Base-by-base conservation (phyloP, 1,140 invertebrate species). In the Piezodorus guildinii region DNA sequence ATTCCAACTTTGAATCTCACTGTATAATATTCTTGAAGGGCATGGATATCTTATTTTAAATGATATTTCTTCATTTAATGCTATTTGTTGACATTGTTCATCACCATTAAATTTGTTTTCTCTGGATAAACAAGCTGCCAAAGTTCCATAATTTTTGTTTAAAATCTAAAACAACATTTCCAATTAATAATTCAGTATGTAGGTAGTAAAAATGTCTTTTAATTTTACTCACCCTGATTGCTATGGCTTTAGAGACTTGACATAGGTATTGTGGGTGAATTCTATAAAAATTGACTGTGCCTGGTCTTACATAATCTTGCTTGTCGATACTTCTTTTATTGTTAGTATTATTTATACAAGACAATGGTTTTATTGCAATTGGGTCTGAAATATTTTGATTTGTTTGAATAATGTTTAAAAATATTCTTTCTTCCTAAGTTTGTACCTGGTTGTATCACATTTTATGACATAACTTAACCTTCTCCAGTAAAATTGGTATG, bases 41-140 rank as follows among this genome's bases (percentile, higher is more conserved):
- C 60, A 62, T 8, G 60, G 60, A 19, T 62, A 45, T 25, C 30
- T 14, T 23, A 56, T 56, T 5, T 21, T 56, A 25, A 56, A 56
- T 27, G 23, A 15, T 21, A 25, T 23, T 23, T 21, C 23, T 56
- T 56, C 52, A 23, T 19, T 56, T 25, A 25, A 23, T 10, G 52
- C 1, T 23, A 63, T 49, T 14, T 54, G 25, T 60, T 44, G 27
- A 34, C 58, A 60, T n/a, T 52, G 17, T 25, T 60, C 30, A 34
- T 58, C 17, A 16, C 16, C 14, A 14, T 60, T 60, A 30, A 25
- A 8, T 60, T 56, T 60, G 3, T 16, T 30, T 3, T 17, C 30
- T 58, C 54, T 60, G 8, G 14, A 17, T 14, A 60, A 34, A n/a
- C 58, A 56, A 12, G 34, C 39, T 23, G 16, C 39, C 12, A 62